Conservation (phyloP, 2,113 vertebrate genomes). For the Ivindomyrus marchei region DNA sequence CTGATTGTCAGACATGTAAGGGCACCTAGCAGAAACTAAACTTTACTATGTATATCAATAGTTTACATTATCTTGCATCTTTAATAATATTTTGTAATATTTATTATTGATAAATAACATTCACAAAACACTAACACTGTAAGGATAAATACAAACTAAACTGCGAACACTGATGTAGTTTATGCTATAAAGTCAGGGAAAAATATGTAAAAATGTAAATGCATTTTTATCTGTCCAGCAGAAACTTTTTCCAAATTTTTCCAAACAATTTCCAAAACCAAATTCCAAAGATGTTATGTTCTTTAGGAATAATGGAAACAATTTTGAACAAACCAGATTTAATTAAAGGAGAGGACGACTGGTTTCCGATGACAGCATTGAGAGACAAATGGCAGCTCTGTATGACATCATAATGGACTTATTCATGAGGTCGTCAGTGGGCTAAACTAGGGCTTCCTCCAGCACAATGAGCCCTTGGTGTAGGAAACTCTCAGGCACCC, state of each 20-base stretch:
- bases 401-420: conserved; percentile 31
- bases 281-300: conserved; percentile 26
- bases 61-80: not conserved
- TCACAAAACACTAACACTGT: not conserved
- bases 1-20: not conserved
- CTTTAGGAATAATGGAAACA: conserved; percentile 12
- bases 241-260: not conserved
- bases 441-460: not conserved
- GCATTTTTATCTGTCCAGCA: not conserved
- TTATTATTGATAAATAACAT: not conserved
- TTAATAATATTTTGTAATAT: not conserved
- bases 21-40: not conserved
- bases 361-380: conserved; percentile 4
- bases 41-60: not conserved
- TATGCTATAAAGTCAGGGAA: not conserved
- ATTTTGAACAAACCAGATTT: conserved; percentile 23
- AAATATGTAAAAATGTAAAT: not conserved
- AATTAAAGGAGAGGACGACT: conserved; percentile 28
- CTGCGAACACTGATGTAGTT: not conserved
- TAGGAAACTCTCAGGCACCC: not conserved
- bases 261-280: conserved; percentile 17
- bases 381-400: conserved; percentile 18
- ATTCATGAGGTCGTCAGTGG: conserved; percentile 20
- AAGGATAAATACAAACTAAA: not conserved
- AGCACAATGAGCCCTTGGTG: conserved; percentile 10